Evolutionary conservation across 2,888 invertebrate species (phyloP).

Genomic region (Notocelia uddmanniana): DNA sequence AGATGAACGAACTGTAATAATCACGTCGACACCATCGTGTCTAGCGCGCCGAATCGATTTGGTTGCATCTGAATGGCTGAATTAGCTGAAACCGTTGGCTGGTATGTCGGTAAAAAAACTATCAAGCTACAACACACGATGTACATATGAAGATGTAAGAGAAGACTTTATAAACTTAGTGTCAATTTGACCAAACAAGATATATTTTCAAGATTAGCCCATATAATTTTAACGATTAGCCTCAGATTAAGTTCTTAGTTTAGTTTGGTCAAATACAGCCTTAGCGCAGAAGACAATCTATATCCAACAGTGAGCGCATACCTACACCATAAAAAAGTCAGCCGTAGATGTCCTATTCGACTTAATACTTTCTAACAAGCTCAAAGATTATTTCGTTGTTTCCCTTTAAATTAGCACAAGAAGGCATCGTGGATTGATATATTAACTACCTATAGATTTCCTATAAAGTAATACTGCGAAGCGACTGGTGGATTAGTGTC

Average conservation of each 20-base stretch:
- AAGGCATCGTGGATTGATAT: background rate
- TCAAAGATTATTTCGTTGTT: background rate
- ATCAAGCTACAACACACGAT: background rate
- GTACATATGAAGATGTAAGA: background rate
- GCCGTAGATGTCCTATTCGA: background rate
- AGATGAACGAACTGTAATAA: conserved; percentile 48
- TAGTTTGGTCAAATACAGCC: background rate
- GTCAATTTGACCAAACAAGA: too few relatives aligned
- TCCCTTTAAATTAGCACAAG: background rate
- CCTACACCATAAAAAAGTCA: background rate
- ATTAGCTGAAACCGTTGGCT: conserved; percentile 48
- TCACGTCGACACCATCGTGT: conserved; percentile 53
- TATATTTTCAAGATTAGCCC: too few relatives aligned
- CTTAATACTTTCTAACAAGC: background rate
- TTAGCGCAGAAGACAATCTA: background rate
- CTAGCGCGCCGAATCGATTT: conserved; percentile 49
- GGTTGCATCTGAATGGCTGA: conserved; percentile 64
- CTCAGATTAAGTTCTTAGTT: too few relatives aligned
- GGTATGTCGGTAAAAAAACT: background rate
- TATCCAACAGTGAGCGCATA: background rate
- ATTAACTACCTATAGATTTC: background rate
- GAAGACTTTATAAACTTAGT: background rate
- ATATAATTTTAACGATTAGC: too few relatives aligned
- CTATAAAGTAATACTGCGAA: background rate
- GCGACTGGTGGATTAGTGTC: conserved; percentile 20